These are phyloP conservation scores for Dinoponera quadriceps DNA, from an alignment of 1,140 invertebrate species.

Conservation along the genomic window DNA sequence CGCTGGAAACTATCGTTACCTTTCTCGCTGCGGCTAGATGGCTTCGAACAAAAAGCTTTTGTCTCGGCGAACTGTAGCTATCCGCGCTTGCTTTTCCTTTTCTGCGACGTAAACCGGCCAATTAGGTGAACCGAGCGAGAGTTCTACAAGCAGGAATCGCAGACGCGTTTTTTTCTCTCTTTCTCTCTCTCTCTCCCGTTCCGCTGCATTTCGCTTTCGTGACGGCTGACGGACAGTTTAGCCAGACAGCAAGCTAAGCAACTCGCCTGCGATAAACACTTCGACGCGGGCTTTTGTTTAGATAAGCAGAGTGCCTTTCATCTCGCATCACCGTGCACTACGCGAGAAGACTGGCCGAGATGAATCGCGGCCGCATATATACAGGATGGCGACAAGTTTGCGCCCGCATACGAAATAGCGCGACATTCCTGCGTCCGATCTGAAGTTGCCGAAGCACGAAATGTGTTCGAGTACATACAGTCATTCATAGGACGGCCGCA, in stretches of 20 bases:
- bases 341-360: conserved; percentile 5
- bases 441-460: too few species aligned
- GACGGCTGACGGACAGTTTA: conserved; percentile 57
- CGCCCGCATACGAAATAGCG: too few species aligned
- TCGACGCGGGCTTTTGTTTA: conserved; percentile 77
- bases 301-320: conserved; percentile 75
- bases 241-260: conserved; percentile 75
- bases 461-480: too few species aligned
- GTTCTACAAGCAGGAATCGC: conserved; percentile 51
- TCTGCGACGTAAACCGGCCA: conserved; percentile 60
- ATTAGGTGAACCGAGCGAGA: conserved; percentile 41
- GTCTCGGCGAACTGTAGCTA: conserved; percentile 68
- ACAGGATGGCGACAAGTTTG: conserved; percentile 23
- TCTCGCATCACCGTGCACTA: conserved; percentile 47
- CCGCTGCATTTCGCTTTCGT: conserved; percentile 69
- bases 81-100: conserved; percentile 62
- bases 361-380: background rate
- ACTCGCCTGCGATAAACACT: conserved; percentile 77
- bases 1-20: background rate
- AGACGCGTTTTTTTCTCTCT: background rate
- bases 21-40: conserved; percentile 26
- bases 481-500: too few species aligned
- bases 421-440: too few species aligned
- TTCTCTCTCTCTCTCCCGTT: conserved; percentile 50
- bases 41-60: conserved; percentile 65